A percentile compares a stretch with the other conserved stretches of the same genome.
phyloP scores from a whole-genome alignment of 64 coral and sea anemone genomes.

The Actinia tenebrosa region DNA sequence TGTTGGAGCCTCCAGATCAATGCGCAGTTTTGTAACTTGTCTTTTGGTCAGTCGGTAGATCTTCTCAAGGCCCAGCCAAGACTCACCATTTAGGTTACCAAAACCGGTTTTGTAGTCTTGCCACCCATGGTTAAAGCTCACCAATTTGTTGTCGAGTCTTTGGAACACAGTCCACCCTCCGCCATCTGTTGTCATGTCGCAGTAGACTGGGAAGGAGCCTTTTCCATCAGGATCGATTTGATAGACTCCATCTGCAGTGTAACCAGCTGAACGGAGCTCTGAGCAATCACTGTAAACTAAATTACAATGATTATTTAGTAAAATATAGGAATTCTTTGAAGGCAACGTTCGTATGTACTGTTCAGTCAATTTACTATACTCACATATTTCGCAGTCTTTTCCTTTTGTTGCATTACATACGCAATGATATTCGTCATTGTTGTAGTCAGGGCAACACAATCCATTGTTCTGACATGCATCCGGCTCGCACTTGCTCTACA shows the following conservation, averaged over 20 bases:
- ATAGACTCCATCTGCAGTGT: neutral
- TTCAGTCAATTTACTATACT: neutral
- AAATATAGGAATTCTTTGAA: too few species aligned
- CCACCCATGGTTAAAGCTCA: neutral
- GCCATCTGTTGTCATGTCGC: neutral
- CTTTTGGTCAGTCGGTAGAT: too few species aligned
- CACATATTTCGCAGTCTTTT: neutral
- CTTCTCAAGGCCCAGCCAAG: neutral
- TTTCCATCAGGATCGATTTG: neutral
- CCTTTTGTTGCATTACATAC: neutral
- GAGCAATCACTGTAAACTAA: neutral
- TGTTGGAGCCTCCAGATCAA: too few species aligned
- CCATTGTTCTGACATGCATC: neutral
- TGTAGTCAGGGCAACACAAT: neutral
- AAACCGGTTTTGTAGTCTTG: conserved; percentile 2
- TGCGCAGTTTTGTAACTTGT: too few species aligned
- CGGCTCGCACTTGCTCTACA: neutral
- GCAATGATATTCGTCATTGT: neutral
- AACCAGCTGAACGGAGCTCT: neutral
- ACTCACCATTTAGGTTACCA: neutral
- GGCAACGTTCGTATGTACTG: too few species aligned
- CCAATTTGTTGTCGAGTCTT: neutral
- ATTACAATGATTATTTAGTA: too few species aligned
- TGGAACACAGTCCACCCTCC: neutral
- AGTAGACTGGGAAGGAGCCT: neutral